Base-by-base conservation (phyloP, 2,888 invertebrate genomes). In the Apoderus coryli region DNA sequence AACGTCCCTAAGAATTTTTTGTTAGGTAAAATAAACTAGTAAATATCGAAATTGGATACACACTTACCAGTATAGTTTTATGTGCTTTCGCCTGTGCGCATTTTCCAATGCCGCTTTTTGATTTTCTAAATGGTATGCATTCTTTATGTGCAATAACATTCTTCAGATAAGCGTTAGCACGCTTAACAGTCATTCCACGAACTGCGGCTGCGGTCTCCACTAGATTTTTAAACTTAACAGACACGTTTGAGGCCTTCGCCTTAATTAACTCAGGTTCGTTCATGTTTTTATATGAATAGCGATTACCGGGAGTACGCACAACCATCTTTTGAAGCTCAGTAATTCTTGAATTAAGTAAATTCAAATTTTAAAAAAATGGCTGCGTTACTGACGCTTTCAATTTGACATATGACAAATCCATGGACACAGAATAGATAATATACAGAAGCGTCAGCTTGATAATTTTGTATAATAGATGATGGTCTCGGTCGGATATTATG, bases 221-320 rank as follows among this genome's bases (percentile, higher is more conserved):
- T 1, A 82, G 81, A 60, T 82, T 82, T 68, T 84, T 81, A 55
- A 81, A 84, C 51, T 80, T 80, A 37, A 80, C 79, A 34, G 79
- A 62, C 34, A 81, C 63, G 51, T 79, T 78, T 1, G 77, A 75
- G n/a, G 78, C 79, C 44, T 73, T 67, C 22, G 81, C 77, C 61
- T 77, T 80, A 9, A 42, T 33, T 11, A 34, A 16, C 15, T 37
- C 36, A 3, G 15, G 28, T 12, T 38, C 38, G 10, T 15, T 57
- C 70, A 72, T 38, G 72, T 73, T 56, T 6, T 19, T n/a, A 19
- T 7, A 7, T 6, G 19, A 19, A n/a, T 19, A 19, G n/a, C 19
- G 19, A n/a, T 19, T 7, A 19, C 19, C 7, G 19, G 7, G n/a
- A n/a, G 7, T n/a, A 6, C 19, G 6, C n/a, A 7, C n/a, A 7